Base-by-base conservation (phyloP, 2,797 vertebrate genomes). In the Allobates femoralis region DNA sequence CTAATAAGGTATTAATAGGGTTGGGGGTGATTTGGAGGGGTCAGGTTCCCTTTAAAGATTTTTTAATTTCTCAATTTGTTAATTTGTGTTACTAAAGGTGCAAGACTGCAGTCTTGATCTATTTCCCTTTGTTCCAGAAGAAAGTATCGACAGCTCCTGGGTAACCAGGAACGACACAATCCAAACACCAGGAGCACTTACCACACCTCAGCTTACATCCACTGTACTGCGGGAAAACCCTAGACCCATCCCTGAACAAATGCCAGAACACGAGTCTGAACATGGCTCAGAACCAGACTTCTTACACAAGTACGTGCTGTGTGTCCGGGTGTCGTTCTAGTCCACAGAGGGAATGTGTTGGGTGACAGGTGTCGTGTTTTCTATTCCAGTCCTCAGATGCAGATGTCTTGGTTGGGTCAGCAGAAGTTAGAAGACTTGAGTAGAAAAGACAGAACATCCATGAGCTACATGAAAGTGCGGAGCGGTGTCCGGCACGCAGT, bases 401-500 rank as follows among this genome's bases (percentile, higher is more conserved):
- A 99, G 95, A 99, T 99, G 95, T 98, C 98, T 53, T 99, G 98
- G 98, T 94, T 99, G 90, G 95, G 97, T 90, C 98, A 99, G 92
- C 98, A 99, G 92, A 99, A 99, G 93, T 95, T 99, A 93, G 98
- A 99, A 90, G 98, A 99, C 88, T 94, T 98, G 91, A 98, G 93
- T 95, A 94, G 98, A 90, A 99, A 99, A 93, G 98, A 99, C 93
- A 95, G 98, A 92, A 96, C 97, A 86, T 95, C 95, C 91, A 96
- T 99, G 96, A 99, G 96, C 94, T 99, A 99, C 96, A 99, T 99
- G 96, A 99, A 99, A 95, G 96, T 97, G 74, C 96, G 98, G 92
- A 96, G 95, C 90, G 97, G 97, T 83, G 97, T 99, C 89, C 95
- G 98, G 93, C 98, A 99, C 82, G 97, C 97, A 85, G 98, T 99